Base-by-base conservation (phyloP, 2,888 invertebrate species). In the Drosophila quinaria region DNA sequence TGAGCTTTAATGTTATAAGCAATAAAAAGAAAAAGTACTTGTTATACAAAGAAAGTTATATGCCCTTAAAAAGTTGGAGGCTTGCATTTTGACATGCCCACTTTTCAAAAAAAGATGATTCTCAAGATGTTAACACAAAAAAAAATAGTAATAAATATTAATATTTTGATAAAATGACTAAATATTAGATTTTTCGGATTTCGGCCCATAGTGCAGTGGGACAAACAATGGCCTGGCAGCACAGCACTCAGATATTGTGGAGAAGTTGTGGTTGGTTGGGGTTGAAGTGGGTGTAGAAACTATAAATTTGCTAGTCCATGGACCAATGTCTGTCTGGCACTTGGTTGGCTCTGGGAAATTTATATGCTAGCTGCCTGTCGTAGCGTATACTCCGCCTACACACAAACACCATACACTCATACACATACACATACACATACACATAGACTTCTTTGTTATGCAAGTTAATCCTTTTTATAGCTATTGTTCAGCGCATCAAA, bases 391-490 rank as follows among this genome's bases (percentile, higher is more conserved):
- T 54, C 66, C 76, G 71, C 77, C 71, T 62, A 75, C 61, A 55
- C 35, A 66, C 33, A 44, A 51, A 39, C 33, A 44, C 29, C 22
- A 29, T 29, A 2, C 31, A 61, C 31, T 44, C 29, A 19, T 37
- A 62, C 13, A 44, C 37, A 17, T 5, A 31, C 13, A 58, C 33
- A 44, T 15, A 15, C 37, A 50, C 35, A 41, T n/a, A 47, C 35
- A 41, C 17, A 47, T 17, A 63, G 39, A 68, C 17, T 81, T 74
- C 80, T 89, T 89, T 85, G 89, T 89, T 85, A 87, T 89, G 84
- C 84, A 89, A 85, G 84, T 89, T 85, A 85, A 84, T 84, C 89
- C 84, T 84, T 84, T 84, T 84, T 84, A 84, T 84, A 87, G 89
- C 89, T 78, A 84, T 84, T 84, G 84, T 84, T 84, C 89, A 78